Evolutionary conservation across 2,797 vertebrate genomes (phyloP), one percentile per base, ranked within the genome.

Genomic region (Erpetoichthys calabaricus): DNA sequence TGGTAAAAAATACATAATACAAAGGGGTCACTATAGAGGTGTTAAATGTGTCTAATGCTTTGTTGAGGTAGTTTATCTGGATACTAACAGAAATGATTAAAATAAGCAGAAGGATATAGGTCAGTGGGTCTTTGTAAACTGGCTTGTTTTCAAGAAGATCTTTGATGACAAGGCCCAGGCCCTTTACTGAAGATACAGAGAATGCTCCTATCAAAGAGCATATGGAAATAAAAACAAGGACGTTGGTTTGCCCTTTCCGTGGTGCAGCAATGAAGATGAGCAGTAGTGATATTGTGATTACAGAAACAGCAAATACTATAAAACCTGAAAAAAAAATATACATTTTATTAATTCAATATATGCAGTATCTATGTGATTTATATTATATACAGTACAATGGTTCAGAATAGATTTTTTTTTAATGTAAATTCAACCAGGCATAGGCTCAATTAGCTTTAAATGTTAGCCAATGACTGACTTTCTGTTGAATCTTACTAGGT

Each of bases 1-100:
- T 83, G 0, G 86, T 88, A 68, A 88, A 88, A 61, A 80, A 79
- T 6, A 87, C 83, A 0, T 88, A 87, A 53, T 88, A 87, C 68
- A 88, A 74, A 8, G 86, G 85, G 2, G 82, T 85, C 67, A 88
- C 86, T 0, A 87, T 65, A 53, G 84, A 85, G 0, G 81, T 82
- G 58, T 79, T 84, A 57, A 88, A 88, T 5, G 74, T 52, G 0
- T 88, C 85, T 68, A 88, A 53, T 0, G 86, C 82, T 72, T 85
- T 88, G 70, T 88, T 88, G 69, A 88, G 81, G 60, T 88, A 88
- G 70, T 71, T 84, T 59, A 88, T 82, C 70, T 88, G 86, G 9
- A 71, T 85, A 4, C 67, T 68, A 56, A 86, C 71, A 1, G 84
- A 85, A 3, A 84, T 42, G 8, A 75, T 53, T 8, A 88, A 68